Evolutionary conservation across 2,888 invertebrate species (phyloP).

Genomic region (Macrosiphum euphorbiae): DNA sequence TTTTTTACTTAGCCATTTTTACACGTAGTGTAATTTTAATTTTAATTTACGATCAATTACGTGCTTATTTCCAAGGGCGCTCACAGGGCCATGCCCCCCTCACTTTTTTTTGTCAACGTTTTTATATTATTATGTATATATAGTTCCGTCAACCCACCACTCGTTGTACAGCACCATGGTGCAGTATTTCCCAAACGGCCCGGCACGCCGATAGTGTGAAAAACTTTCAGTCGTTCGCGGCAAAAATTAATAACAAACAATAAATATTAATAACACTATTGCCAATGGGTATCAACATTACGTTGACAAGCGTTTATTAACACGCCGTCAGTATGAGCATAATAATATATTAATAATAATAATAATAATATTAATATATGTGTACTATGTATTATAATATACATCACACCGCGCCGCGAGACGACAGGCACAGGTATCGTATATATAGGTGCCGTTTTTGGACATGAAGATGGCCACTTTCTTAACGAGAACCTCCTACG

Average conservation of each 20-base stretch:
- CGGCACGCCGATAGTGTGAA: background rate
- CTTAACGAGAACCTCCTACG: conserved; percentile 31
- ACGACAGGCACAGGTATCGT: background rate
- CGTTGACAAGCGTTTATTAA: conserved; percentile 46
- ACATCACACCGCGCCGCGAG: background rate
- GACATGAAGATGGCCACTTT: conserved; percentile 32
- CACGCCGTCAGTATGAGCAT: background rate
- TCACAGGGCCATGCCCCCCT: no score
- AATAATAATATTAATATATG: background rate
- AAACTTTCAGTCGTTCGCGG: background rate
- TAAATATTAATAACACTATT: conserved; percentile 11
- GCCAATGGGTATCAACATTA: conserved; percentile 16
- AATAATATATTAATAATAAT: background rate
- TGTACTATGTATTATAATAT: background rate
- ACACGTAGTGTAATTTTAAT: no score
- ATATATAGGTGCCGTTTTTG: background rate
- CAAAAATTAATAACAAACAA: background rate
- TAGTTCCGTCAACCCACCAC: background rate
- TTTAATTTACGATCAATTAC: no score
- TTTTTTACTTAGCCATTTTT: no score
- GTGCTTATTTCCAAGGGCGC: no score
- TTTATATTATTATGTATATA: background rate
- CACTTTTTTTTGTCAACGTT: no score
- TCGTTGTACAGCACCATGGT: background rate
- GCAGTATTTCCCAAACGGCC: background rate